Base-by-base conservation (phyloP, 2,113 vertebrate species). In the Colaptes auratus region DNA sequence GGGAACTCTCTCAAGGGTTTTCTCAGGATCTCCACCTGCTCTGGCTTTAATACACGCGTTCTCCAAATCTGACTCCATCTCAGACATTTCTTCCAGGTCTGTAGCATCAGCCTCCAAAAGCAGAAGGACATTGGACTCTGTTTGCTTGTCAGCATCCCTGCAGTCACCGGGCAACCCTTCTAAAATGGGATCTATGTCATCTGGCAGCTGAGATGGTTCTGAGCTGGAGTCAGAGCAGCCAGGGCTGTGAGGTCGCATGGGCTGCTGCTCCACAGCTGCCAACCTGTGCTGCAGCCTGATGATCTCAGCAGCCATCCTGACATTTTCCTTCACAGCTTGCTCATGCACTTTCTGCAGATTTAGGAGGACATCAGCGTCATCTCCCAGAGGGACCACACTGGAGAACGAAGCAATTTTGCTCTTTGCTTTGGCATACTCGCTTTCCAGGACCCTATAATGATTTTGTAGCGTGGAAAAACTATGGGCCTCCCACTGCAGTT, bases 261-360 rank as follows among this genome's bases (percentile, higher is more conserved):
- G 52, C 24, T 90, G 95, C 20, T 3, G 71, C 52, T 96, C 92
- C 2, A 30, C 69, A 2, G 64, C 80, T 31, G 33, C 65, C 63
- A 97, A 42, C 67, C 88, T 95, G 44, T 95, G 96, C 27, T 86
- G 96, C 65, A 98, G 72, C 78, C 95, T 72, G 39, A 94, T 24
- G 11, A 98, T 97, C 82, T 97, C 95, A 1, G 95, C 73, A 9
- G 96, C 95, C 95, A 98, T 96, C n/a, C 95, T 92, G 44, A 96
- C 93, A 0, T 98, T 98, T 20, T 98, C 97, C 89, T 98, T 98
- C 85, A 97, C 96, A 0, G 97, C 96, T 25, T 82, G 96, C 60
- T 98, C 97, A 0, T 98, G 97, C 60, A 97, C 96, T 39, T 94
- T 96, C 92, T 98, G 97, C 74, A 98, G 95, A 56, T 48, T 96